Evolutionary conservation across 1,140 invertebrate species (phyloP), one percentile per base, ranked within the genome.

Genomic region (Meloidogyne exigua): DNA sequence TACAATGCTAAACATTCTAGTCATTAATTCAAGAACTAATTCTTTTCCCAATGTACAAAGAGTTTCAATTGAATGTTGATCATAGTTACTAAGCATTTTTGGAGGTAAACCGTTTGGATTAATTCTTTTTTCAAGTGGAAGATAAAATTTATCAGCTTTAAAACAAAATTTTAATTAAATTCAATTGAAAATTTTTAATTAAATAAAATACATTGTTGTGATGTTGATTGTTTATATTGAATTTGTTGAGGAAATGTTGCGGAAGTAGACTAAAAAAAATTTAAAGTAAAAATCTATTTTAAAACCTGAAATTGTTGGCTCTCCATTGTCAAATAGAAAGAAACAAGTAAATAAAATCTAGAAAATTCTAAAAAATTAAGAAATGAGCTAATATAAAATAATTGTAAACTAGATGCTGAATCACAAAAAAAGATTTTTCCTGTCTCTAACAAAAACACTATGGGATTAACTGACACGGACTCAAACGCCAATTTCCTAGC

Each of bases 1-100:
- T 70, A 28, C 23, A 25, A 57, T 57, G 25, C 39, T 71, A 71
- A 71, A 28, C 72, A 73, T 73, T 25, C 72, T 62, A 13, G 72
- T 73, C 72, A 73, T 57, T 25, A 73, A 65, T 32, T 73, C 72
- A 23, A 73, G 62, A 26, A 73, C 57, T 39, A 73, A 64, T 62
- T 73, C 72, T 65, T 73, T 73, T 13, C 72, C 72, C 13, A 73
- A 28, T 9, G 72, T 73, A 21, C 72, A 73, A 64, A 73, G 72
- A 42, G 26, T 73, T 65, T 73, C 72, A 62, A 73, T 65, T 13
- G 72, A 73, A 64, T 65, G 57, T n/a, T 39, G 18, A 0, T 65
- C 72, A 32, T 64, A 73, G 26, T 23, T 15, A n/a, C 25, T 57
- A 18, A 73, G 18, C 72, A 73, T 73, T 65, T 65, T 49, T 18